Evolutionary conservation across 2,888 invertebrate genomes (phyloP).

Genomic region (Eilema depressum): DNA sequence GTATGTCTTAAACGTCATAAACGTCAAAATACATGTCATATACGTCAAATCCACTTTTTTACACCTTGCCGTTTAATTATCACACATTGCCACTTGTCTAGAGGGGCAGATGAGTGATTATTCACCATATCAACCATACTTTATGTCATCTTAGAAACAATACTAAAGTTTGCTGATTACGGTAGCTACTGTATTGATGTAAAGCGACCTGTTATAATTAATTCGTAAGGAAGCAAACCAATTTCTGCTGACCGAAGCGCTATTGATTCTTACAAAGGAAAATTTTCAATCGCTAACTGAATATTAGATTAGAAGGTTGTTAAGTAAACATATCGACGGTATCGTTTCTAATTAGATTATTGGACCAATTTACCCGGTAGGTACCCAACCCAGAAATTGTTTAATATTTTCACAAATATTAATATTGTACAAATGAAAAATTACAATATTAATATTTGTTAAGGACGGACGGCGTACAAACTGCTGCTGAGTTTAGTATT

Average conservation of each 20-base stretch:
- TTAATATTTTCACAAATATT: not conserved
- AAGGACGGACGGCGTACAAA: not conserved
- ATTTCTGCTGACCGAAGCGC: slow-evolving; percentile 12
- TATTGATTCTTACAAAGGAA: slow-evolving; percentile 26
- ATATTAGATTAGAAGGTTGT: slow-evolving; percentile 20
- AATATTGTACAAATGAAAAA: not conserved
- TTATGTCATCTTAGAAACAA: not conserved
- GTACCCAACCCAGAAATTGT: not conserved
- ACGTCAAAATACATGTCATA: too few species aligned
- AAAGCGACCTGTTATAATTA: slow-evolving; percentile 19
- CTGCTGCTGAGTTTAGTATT: not conserved
- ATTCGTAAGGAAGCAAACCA: slow-evolving; percentile 21
- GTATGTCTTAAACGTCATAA: too few species aligned
- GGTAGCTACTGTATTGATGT: not conserved
- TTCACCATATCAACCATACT: too few species aligned
- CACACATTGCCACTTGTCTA: too few species aligned
- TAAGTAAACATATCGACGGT: slow-evolving; percentile 20
- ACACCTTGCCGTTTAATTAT: too few species aligned
- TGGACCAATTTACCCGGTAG: not conserved
- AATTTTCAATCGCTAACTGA: slow-evolving; percentile 23
- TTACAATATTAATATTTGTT: not conserved
- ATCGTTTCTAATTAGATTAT: slow-evolving; percentile 26
- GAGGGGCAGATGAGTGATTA: too few species aligned
- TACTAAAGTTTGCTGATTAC: not conserved
- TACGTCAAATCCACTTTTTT: too few species aligned